Percentiles rank a stretch among this genome's conserved stretches.
These are phyloP conservation scores for Caenorhabditis afra DNA, from an alignment of 2,888 invertebrate species.

Conservation along the genomic window DNA sequence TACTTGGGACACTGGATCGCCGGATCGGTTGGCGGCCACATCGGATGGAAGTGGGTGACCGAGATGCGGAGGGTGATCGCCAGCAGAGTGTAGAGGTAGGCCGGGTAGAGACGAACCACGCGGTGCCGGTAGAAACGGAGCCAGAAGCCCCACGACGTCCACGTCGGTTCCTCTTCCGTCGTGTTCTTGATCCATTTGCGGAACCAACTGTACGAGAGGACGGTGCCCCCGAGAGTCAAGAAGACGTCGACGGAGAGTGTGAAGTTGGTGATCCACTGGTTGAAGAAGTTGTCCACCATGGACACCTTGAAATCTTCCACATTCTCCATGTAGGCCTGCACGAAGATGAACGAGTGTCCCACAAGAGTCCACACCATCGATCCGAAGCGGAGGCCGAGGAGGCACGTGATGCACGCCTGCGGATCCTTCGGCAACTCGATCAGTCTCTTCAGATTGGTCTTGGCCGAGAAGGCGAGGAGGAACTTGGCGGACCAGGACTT, in stretches of 20 bases:
- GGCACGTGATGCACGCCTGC: conserved; percentile 78
- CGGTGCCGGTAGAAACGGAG: conserved; percentile 79
- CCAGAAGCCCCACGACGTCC: conserved; percentile 80
- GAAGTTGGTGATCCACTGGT: conserved; percentile 80
- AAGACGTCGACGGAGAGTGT: conserved; percentile 79
- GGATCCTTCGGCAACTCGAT: conserved; percentile 79
- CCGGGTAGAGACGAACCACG: conserved; percentile 79
- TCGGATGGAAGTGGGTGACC: conserved; percentile 79
- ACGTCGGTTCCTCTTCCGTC: conserved; percentile 77
- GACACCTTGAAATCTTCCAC: conserved; percentile 79
- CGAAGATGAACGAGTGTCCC: conserved; percentile 80
- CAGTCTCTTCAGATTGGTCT: conserved; percentile 74
- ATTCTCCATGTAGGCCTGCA: conserved; percentile 79
- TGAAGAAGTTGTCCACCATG: conserved; percentile 77
- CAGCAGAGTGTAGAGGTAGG: conserved; percentile 78
- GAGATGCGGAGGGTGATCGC: conserved; percentile 77
- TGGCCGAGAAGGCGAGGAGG: conserved; percentile 77
- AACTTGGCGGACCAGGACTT: conserved; percentile 75
- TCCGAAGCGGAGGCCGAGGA: conserved; percentile 78
- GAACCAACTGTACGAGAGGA: conserved; percentile 80
- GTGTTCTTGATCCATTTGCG: conserved; percentile 79
- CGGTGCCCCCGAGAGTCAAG: conserved; percentile 76
- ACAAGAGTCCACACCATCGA: conserved; percentile 80
- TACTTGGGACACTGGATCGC: conserved; percentile 79
- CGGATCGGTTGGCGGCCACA: conserved; percentile 80